Percentiles rank a stretch among this genome's conserved stretches.
phyloP scores from a whole-genome alignment of 2,113 vertebrate genomes.

The Brevimyrus niger region DNA sequence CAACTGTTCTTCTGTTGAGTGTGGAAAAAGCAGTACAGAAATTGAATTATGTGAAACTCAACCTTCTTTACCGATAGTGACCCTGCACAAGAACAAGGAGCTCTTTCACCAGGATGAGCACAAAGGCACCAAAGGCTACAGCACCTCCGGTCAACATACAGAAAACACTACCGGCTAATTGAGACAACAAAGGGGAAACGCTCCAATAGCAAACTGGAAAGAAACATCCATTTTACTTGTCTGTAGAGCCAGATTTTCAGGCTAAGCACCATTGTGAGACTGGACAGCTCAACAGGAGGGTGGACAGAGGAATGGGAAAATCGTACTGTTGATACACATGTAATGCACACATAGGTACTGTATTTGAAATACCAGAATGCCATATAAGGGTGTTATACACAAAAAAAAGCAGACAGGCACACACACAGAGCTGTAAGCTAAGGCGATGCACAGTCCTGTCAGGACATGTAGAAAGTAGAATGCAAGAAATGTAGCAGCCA shows the following conservation, averaged over 20 bases:
- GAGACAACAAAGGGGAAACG: background rate
- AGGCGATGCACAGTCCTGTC: constrained; percentile 37
- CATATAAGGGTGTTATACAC: background rate
- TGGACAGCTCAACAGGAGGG: background rate
- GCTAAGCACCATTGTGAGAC: background rate
- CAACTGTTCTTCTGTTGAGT: background rate
- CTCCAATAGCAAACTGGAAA: background rate
- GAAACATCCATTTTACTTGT: background rate
- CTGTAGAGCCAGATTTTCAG: background rate
- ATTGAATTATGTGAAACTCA: background rate
- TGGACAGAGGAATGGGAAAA: background rate
- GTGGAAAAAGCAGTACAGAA: background rate
- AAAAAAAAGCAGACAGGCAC: background rate
- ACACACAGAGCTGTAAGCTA: background rate
- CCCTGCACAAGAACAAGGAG: background rate
- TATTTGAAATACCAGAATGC: background rate
- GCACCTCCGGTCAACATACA: background rate
- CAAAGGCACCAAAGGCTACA: background rate
- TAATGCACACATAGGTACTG: background rate
- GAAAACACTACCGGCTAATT: background rate
- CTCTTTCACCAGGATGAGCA: background rate
- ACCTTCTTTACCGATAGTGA: background rate
- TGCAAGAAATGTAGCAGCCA: constrained; percentile 47
- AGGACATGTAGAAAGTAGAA: constrained; percentile 42
- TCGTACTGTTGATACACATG: background rate